phyloP scores from a whole-genome alignment of 2,888 invertebrate species.

The Autographa pulchrina region DNA sequence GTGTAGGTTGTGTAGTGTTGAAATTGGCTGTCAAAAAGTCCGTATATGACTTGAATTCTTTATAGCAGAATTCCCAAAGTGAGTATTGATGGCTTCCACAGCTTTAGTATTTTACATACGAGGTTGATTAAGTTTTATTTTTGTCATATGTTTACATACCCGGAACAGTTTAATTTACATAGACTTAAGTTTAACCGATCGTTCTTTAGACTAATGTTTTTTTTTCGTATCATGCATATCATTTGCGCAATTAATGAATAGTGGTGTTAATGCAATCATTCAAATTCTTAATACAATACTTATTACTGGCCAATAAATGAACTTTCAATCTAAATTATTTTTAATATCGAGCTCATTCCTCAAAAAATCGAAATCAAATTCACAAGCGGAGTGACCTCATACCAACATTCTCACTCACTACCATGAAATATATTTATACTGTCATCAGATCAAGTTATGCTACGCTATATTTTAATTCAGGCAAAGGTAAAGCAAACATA shows the following conservation, averaged over 20 bases:
- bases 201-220: too few species aligned
- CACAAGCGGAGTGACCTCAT: conserved; percentile 19
- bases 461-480: conserved; percentile 60
- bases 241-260: too few species aligned
- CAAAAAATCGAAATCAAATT: neutral
- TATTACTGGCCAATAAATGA: neutral
- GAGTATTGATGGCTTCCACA: too few species aligned
- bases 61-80: too few species aligned
- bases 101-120: too few species aligned
- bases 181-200: too few species aligned
- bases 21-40: neutral
- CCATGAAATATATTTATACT: conserved; percentile 43
- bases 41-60: neutral
- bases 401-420: conserved; percentile 38
- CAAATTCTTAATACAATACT: too few species aligned
- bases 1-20: conserved; percentile 13
- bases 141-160: too few species aligned
- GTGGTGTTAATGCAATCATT: too few species aligned
- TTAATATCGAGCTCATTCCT: neutral
- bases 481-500: conserved; percentile 53
- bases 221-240: too few species aligned
- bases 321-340: neutral
- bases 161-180: too few species aligned
- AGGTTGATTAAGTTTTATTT: too few species aligned
- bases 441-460: conserved; percentile 54